phyloP scores from a whole-genome alignment of 2,888 invertebrate genomes.

The Drosophila helvetica region DNA sequence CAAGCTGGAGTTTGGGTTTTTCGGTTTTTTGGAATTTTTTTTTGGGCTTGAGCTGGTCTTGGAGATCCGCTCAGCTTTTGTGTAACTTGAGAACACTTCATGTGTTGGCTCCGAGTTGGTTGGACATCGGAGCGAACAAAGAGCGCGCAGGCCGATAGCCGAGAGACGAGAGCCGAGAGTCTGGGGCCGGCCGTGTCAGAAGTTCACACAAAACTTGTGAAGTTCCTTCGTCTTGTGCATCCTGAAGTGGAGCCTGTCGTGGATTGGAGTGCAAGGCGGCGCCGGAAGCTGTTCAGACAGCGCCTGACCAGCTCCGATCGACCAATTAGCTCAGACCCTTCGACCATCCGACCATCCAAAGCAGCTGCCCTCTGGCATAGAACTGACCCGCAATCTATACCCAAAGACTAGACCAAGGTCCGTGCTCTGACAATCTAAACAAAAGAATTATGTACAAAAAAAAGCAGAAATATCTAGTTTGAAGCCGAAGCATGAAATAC shows the following conservation, averaged over 20 bases:
- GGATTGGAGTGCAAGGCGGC: conserved; percentile 42
- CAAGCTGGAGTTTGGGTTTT: background rate
- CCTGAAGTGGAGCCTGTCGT: conserved; percentile 14
- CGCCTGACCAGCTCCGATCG: background rate
- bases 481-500: background rate
- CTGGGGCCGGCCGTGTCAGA: conserved; percentile 57
- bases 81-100: conserved; percentile 73
- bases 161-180: conserved; percentile 15
- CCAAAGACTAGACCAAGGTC: background rate
- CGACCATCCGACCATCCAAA: conserved; percentile 9
- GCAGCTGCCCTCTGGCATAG: conserved; percentile 10
- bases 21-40: background rate
- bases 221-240: conserved; percentile 37
- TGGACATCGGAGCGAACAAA: conserved; percentile 15
- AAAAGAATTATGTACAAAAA: background rate
- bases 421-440: background rate
- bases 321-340: conserved; percentile 48
- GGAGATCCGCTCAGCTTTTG: conserved; percentile 6
- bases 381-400: background rate
- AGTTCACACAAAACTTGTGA: conserved; percentile 75
- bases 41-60: background rate
- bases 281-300: conserved; percentile 64
- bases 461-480: background rate
- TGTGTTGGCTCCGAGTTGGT: conserved; percentile 5
- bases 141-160: conserved; percentile 11